These are phyloP conservation scores for Lophius americanus DNA, from an alignment of 2,797 vertebrate genomes.

Conservation along the genomic window DNA sequence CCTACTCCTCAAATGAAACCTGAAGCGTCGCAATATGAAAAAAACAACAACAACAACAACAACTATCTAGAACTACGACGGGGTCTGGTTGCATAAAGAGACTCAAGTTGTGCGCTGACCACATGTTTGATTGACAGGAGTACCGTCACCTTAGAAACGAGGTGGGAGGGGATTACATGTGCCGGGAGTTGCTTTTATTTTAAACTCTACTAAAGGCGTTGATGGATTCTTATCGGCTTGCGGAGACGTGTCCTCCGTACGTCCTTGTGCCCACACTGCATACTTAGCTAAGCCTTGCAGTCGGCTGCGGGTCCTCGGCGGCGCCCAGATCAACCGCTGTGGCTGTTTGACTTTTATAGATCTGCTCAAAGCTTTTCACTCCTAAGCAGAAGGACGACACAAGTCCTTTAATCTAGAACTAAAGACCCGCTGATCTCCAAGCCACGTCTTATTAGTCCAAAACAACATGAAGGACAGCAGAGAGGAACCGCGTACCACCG, in stretches of 20 bases:
- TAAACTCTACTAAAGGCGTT: constrained; percentile 55
- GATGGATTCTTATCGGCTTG: constrained; percentile 59
- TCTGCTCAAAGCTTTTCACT: constrained; percentile 43
- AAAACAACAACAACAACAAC: constrained; percentile 8
- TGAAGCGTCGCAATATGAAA: constrained; percentile 9
- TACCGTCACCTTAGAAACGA: constrained; percentile 33
- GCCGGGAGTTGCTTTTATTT: constrained; percentile 55
- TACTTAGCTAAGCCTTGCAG: constrained; percentile 37
- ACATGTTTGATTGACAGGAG: constrained; percentile 17
- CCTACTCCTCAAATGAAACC: constrained; percentile 15
- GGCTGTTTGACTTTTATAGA: constrained; percentile 33
- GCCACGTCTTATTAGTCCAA: constrained; percentile 22
- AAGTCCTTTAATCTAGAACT: constrained; percentile 37
- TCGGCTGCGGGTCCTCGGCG: constrained; percentile 37
- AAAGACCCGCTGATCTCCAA: constrained; percentile 46
- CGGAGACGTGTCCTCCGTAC: neutral
- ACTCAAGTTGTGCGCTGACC: constrained; percentile 32
- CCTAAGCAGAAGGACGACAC: constrained; percentile 30
- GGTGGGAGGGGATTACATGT: constrained; percentile 26
- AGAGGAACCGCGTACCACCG: constrained; percentile 19
- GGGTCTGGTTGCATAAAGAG: constrained; percentile 44
- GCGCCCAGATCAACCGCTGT: constrained; percentile 22
- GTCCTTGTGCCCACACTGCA: neutral
- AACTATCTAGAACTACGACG: constrained; percentile 1
- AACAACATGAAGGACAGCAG: constrained; percentile 14